Base-by-base conservation (phyloP, 2,888 invertebrate species). In the Pachycephus smyrnensis region DNA sequence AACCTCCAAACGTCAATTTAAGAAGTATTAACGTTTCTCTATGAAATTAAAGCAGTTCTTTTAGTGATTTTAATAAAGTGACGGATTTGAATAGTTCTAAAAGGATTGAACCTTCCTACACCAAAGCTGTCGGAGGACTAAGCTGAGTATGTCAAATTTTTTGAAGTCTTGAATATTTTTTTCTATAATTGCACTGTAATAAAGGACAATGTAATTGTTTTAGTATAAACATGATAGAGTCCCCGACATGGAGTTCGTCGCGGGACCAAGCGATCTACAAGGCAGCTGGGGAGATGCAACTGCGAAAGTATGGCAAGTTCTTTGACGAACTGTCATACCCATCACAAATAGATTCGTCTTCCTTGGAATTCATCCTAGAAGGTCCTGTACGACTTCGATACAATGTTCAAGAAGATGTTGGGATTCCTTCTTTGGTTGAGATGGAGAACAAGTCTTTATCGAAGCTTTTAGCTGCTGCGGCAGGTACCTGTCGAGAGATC, bases 371-470 rank as follows among this genome's bases (percentile, higher is more conserved):
- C 73, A 81, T 89, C 11, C 83, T 89, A 73, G 91, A 90, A 81
- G 90, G 91, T 68, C 91, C 91, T 40, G 81, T 90, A 11, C 86
- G 90, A 74, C 83, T 90, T 4, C 80, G 89, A 88, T 92, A 92
- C 80, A 89, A 92, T 76, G 93, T 94, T 2, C 92, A 91, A 83
- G 97, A 97, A 91, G 93, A 94, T 82, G 92, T 95, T 23, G 92
- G 94, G 6, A 90, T 96, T 55, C 92, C 95, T 55, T 94, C 96
- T 83, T 91, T 98, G 80, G 94, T 96, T 15, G 95, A 96, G 83
- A 96, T 97, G 35, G 97, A 98, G 91, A 97, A 97, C 89, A 96
- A 95, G 88, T 92, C 95, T 75, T 93, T 98, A 85, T 95, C 95
- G 68, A 95, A 96, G 92, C 94, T 97, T 73, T 92, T 98, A 12